Evolutionary conservation across 2,113 vertebrate species (phyloP).

Genomic region (Baryphthengus martii): DNA sequence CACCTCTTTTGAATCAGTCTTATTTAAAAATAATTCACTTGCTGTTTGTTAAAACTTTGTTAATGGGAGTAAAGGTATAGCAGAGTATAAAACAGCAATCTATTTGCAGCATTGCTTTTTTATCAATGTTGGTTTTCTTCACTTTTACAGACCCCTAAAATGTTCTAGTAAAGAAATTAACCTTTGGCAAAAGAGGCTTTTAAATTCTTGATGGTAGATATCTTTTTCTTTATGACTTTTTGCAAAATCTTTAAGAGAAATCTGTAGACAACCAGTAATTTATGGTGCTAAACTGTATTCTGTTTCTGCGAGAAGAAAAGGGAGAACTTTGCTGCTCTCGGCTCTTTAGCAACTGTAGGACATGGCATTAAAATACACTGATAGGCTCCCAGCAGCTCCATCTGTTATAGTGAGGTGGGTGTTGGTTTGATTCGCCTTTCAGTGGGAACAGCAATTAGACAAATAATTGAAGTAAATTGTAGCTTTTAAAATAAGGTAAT

Average conservation of each 20-base stretch:
- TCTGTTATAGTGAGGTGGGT: conserved; percentile 40
- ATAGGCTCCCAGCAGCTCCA: conserved; percentile 22
- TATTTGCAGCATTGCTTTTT: background rate
- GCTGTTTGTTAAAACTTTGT: background rate
- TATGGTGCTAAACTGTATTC: background rate
- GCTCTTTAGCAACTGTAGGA: background rate
- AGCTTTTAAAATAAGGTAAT: background rate
- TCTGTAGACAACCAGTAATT: background rate
- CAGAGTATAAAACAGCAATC: background rate
- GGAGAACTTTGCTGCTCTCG: background rate
- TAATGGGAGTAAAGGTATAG: background rate
- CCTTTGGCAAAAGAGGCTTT: background rate
- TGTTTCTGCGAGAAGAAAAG: background rate
- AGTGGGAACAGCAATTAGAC: background rate
- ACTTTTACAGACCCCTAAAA: background rate
- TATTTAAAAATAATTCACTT: conserved; percentile 3
- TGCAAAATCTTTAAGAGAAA: background rate
- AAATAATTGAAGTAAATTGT: background rate
- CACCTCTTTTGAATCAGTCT: background rate
- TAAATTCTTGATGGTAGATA: background rate
- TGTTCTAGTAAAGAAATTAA: background rate
- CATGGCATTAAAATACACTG: background rate
- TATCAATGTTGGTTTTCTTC: background rate
- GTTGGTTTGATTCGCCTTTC: background rate
- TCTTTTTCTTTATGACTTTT: background rate